Evolutionary conservation across 2,797 vertebrate species (phyloP), one percentile per base, ranked within the genome.

Genomic region (Gadopsis marmoratus): DNA sequence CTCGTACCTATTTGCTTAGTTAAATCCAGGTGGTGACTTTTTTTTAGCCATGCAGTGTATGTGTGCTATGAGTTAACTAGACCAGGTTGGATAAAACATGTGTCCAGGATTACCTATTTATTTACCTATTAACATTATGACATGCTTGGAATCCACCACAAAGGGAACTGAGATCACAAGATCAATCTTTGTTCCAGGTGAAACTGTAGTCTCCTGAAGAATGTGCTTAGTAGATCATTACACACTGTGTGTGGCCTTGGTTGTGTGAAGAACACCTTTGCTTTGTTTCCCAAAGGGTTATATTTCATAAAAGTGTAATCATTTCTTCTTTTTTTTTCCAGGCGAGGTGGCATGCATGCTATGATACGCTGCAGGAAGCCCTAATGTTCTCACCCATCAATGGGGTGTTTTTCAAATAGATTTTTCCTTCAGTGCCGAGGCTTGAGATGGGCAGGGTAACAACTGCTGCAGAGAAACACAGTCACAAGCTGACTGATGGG

Each of bases 381-480:
- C 31, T 66, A 56, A 67, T 70, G 74, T 67, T 37, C 55, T 60
- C 61, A 83, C 39, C 13, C 31, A 78, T 50, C 68, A 75, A 14
- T 60, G 60, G 51, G 23, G 37, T 53, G 70, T 41, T 79, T 70
- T 61, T 37, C 4, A 37, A 29, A 60, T 78, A 53, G 80, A 54
- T 64, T 58, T 78, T 79, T 73, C 39, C 51, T 58, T 76, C 63
- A 61, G 64, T 61, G 59, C 75, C 71, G 72, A 70, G 33, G 50
- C 45, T 59, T 10, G 7, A 39, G 54, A 47, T 71, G 70, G 71
- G 64, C 70, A 71, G 33, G 43, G 70, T 64, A 70, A 86, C 55
- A 78, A 80, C 68, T 71, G 35, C 82, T 87, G 84, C 80, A 84
- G 79, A 68, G 59, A 51, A 80, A 74, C 68, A 66, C 35, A 79